Evolutionary conservation across 2,888 invertebrate genomes (phyloP), one percentile per base, ranked within the genome.

Genomic region (Amiota mariae): DNA sequence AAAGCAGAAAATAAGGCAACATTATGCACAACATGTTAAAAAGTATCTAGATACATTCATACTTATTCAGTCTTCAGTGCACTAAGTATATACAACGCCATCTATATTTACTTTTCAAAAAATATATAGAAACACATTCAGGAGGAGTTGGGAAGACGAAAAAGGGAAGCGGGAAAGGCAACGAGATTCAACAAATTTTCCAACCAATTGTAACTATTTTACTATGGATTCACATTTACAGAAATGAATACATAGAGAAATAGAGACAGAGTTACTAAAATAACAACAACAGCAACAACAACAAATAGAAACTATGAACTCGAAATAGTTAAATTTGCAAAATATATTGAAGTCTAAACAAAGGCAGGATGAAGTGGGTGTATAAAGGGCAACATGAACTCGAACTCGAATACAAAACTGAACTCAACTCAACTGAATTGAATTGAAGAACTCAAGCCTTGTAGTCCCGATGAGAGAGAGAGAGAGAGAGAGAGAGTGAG

Each of bases 271-370:
- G 8, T n/a, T n/a, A 63, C 46, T 36, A 20, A 24, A 15, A 63
- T 4, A 63, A 15, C 20, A 36, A 12, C 46, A 36, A 8, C 15
- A 15, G 46, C 1, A 63, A 15, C 20, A 36, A 12, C 46, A 36
- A 8, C 15, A 10, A 13, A 15, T 46, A 46, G 36, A 13, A 66
- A 66, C 70, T 71, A 71, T 71, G 61, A 63, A 71, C 66, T 72
- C 51, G 46, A 64, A 47, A 54, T 64, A 72, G 64, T 72, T 54
- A 54, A 72, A 72, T 72, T 72, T 72, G 64, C 51, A 46, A 72
- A 72, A 64, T 78, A 63, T 63, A 73, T 75, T 73, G 73, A 74
- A 73, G 61, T 48, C 70, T n/a, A n/a, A 18, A 49, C 48, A 13
- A 48, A 48, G 18, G 36, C 36, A 36, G 36, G 36, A 6, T 36